These are phyloP conservation scores for Lipotes vexillifer DNA, from an alignment of 2,113 vertebrate genomes.

Conservation along the genomic window DNA sequence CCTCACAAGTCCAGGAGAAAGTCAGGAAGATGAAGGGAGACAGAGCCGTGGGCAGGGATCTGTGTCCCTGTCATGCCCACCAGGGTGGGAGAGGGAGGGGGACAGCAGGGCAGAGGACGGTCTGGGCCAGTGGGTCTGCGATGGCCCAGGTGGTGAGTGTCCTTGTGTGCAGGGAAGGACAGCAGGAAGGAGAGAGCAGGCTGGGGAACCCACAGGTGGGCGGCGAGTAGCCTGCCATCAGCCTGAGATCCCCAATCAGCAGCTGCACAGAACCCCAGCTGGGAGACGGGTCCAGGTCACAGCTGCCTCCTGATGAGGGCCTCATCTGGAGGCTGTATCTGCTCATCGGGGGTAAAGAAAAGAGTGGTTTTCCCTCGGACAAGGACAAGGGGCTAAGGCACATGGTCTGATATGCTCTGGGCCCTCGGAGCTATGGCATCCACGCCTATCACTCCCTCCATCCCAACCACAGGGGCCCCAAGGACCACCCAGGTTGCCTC, in stretches of 20 bases:
- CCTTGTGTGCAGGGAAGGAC: too few species aligned
- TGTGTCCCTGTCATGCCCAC: neutral
- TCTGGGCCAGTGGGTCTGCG: neutral
- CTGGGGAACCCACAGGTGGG: accelerated
- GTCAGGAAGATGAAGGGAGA: neutral
- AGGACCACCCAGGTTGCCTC: neutral
- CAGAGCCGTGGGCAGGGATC: accelerated
- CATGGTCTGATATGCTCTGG: neutral
- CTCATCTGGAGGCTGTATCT: neutral
- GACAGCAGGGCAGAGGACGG: neutral
- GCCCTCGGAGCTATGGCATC: neutral
- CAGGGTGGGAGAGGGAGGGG: neutral
- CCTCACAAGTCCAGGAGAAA: neutral
- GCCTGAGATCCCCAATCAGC: neutral
- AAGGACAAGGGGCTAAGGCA: neutral
- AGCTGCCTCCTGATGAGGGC: neutral
- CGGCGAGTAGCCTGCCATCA: neutral
- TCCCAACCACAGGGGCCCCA: neutral
- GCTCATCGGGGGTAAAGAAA: accelerated
- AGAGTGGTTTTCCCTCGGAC: accelerated
- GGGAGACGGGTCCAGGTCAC: neutral
- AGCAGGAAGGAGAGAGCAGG: neutral
- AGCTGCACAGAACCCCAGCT: neutral
- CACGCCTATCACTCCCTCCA: neutral
- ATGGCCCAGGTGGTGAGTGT: neutral